A percentile compares a stretch with the other conserved stretches of the same genome.
These are phyloP conservation scores for Idaea dimidiata DNA, from an alignment of 2,888 invertebrate genomes.

Conservation along the genomic window DNA sequence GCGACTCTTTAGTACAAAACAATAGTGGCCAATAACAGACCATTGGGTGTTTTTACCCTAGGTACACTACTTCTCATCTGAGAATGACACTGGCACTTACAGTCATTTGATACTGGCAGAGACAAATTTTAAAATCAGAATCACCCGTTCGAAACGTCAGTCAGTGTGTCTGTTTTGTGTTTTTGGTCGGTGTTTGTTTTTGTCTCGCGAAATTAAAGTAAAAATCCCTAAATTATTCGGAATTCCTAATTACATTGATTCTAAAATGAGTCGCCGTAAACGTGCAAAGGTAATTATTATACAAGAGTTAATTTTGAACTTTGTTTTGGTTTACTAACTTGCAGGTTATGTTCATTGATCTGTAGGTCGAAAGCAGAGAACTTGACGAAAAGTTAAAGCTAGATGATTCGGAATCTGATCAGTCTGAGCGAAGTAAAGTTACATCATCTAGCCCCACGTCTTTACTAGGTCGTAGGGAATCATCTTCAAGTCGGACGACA, in stretches of 20 bases:
- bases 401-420: slow-evolving; percentile 83
- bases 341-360: slow-evolving; percentile 82
- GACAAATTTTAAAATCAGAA: not conserved
- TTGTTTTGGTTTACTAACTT: slow-evolving; percentile 25
- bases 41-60: too few species aligned
- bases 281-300: slow-evolving; percentile 68
- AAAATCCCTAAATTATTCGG: slow-evolving; percentile 10
- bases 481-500: slow-evolving; percentile 73
- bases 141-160: not conserved
- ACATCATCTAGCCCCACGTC: slow-evolving; percentile 80
- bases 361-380: slow-evolving; percentile 77
- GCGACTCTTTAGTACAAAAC: too few species aligned
- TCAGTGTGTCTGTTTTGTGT: slow-evolving; percentile 4
- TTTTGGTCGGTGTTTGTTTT: slow-evolving; percentile 2
- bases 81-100: not conserved
- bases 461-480: slow-evolving; percentile 71
- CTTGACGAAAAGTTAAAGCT: slow-evolving; percentile 84
- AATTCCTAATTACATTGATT: not conserved
- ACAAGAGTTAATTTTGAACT: slow-evolving; percentile 22
- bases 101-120: not conserved
- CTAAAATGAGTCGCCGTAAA: slow-evolving; percentile 81
- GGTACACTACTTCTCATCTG: too few species aligned
- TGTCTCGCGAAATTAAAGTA: slow-evolving; percentile 3
- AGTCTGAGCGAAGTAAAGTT: slow-evolving; percentile 82
- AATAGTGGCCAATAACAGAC: too few species aligned